Base-by-base conservation (phyloP, 1,140 invertebrate species). In the Heterodera carotae region DNA sequence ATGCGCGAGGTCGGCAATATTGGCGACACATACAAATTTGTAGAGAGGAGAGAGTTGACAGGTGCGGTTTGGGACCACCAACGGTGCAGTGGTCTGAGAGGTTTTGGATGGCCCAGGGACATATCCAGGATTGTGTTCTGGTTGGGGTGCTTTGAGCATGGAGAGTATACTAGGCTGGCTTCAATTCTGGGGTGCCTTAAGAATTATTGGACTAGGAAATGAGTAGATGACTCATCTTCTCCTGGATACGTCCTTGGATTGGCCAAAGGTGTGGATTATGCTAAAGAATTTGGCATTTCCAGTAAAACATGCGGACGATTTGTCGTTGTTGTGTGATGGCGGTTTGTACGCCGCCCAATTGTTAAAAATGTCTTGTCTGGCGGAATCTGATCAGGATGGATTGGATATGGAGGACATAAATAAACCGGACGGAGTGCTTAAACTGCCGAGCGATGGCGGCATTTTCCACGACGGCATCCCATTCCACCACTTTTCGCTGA, bases 401-500 rank as follows among this genome's bases (percentile, higher is more conserved):
- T 18, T 31, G 6, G n/a, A n/a, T n/a, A n/a, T n/a, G n/a, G 59
- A 77, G 60, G 64, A 64, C 36, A 64, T 29, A 12, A 33, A 27
- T 10, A 74, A 31, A 64, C 53, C 33, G 27, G 56, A 59, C 27
- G 67, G 36, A 36, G 48, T 71, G 29, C 56, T 78, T 29, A 64
- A 53, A 69, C n/a, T 78, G 56, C 77, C 77, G n/a, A 4, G 7
- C 31, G 77, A 78, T 29, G 77, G 77, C 8, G 39, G 77, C 53
- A 78, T 78, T 79, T 78, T 78, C 69, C 56, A 69, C n/a, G 77
- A 78, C 64, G 77, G 77, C 18, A 77, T 78, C 31, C 77, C 77
- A 12, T 78, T 78, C 59, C 77, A 78, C 74, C 77, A 78, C 69
- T 77, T 43, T 43, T 59, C 60, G 2, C 36, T 78, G n/a, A 67